Percentiles rank a stretch among this genome's conserved stretches.
phyloP scores from a whole-genome alignment of 2,797 vertebrate species.

The Melanogrammus aeglefinus region DNA sequence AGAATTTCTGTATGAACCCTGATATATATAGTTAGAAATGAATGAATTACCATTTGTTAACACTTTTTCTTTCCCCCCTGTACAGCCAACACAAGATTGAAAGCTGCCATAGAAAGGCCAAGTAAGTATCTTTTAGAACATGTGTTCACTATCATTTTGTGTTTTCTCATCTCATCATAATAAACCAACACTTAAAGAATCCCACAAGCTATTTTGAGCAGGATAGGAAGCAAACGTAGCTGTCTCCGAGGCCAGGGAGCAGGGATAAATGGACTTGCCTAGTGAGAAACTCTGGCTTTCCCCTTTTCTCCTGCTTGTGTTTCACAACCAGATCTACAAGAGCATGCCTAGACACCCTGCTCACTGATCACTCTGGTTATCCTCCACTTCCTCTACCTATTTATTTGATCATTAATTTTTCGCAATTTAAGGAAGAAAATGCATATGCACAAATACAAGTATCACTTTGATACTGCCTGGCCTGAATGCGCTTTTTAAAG shows the following conservation, averaged over 20 bases:
- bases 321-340: slow-evolving; percentile 2
- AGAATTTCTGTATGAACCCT: too few species aligned
- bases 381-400: background rate
- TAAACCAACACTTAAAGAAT: background rate
- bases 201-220: background rate
- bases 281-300: background rate
- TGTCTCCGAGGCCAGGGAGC: background rate
- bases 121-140: slow-evolving; percentile 40
- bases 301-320: background rate
- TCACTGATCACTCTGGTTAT: background rate
- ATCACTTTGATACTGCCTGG: background rate
- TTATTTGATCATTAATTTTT: background rate
- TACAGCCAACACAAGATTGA: slow-evolving; percentile 45
- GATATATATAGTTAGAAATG: background rate
- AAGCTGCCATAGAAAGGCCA: slow-evolving; percentile 39
- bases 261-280: background rate
- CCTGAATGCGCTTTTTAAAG: background rate
- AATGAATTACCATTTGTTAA: background rate
- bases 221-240: background rate
- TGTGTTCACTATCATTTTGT: background rate
- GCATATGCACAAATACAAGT: background rate
- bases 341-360: background rate
- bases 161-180: background rate
- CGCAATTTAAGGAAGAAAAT: background rate
- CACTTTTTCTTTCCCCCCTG: background rate